Conservation (phyloP, 2,113 vertebrate species). For the Rutilus rutilus region DNA sequence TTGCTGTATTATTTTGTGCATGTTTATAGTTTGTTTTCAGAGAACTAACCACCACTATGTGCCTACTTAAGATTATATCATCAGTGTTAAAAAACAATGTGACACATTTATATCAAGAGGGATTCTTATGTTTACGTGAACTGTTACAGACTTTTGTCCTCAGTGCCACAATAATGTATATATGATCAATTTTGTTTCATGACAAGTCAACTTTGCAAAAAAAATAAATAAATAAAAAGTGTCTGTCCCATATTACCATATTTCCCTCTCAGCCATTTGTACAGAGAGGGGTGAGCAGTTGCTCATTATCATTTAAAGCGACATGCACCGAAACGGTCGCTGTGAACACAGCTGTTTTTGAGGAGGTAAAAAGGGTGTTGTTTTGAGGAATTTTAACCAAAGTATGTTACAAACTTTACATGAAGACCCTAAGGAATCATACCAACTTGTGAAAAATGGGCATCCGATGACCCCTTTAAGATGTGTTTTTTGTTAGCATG, state of each 20-base stretch:
- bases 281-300: too few relatives aligned
- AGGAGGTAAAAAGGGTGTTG: too few relatives aligned
- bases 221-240: not conserved
- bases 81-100: slow-evolving; percentile 4
- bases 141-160: not conserved
- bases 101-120: not conserved
- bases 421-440: too few relatives aligned
- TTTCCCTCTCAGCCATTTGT: too few relatives aligned
- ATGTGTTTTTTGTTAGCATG: not conserved
- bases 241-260: too few relatives aligned
- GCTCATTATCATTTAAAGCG: too few relatives aligned
- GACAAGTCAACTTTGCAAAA: not conserved
- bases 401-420: too few relatives aligned
- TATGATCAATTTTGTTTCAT: not conserved
- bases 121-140: not conserved
- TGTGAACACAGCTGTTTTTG: too few relatives aligned
- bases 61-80: not conserved
- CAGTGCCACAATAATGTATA: not conserved
- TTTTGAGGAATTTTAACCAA: too few relatives aligned
- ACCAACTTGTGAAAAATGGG: too few relatives aligned
- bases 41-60: not conserved
- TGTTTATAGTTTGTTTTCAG: not conserved
- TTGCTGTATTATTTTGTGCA: not conserved
- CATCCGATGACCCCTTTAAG: too few relatives aligned
- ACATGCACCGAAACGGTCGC: too few relatives aligned